A percentile compares a stretch with the other conserved stretches of the same genome.
Evolutionary conservation across 2,888 invertebrate species (phyloP).

Genomic region (Polymixis flavicincta): DNA sequence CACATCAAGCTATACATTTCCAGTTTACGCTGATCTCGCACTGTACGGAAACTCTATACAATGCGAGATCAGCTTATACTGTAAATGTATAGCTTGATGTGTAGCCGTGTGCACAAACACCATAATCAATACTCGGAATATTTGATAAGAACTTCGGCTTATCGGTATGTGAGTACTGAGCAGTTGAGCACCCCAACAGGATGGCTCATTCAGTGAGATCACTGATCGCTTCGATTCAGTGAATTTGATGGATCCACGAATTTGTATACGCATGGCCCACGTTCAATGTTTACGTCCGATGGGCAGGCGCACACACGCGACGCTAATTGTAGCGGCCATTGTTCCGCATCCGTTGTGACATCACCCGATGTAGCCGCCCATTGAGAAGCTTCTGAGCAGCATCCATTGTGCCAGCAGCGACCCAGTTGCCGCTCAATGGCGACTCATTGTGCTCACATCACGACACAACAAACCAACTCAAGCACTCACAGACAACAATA

Average conservation of each 20-base stretch:
- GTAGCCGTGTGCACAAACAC: too few species aligned
- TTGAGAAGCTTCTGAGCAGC: slow-evolving; percentile 74
- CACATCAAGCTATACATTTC: too few species aligned
- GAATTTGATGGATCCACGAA: slow-evolving; percentile 38
- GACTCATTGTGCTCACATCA: slow-evolving; percentile 73
- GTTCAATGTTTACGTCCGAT: slow-evolving; percentile 57
- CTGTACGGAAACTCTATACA: too few species aligned
- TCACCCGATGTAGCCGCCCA: slow-evolving; percentile 69
- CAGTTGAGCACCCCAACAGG: background rate
- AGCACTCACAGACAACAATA: slow-evolving; percentile 33
- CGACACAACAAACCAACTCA: slow-evolving; percentile 32
- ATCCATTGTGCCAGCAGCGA: slow-evolving; percentile 76
- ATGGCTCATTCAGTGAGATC: slow-evolving; percentile 11
- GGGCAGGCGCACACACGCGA: slow-evolving; percentile 59
- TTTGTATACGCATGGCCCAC: slow-evolving; percentile 34
- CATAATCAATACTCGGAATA: background rate
- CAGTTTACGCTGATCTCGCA: too few species aligned
- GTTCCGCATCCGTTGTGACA: slow-evolving; percentile 84
- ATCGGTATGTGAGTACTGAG: background rate
- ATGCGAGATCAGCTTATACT: too few species aligned
- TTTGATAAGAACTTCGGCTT: background rate
- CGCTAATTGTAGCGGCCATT: slow-evolving; percentile 80
- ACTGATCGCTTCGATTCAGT: slow-evolving; percentile 27
- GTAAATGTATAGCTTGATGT: too few species aligned
- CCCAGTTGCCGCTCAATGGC: slow-evolving; percentile 78